These are phyloP conservation scores for Paguma larvata DNA, from an alignment of 2,797 vertebrate genomes.

Conservation along the genomic window DNA sequence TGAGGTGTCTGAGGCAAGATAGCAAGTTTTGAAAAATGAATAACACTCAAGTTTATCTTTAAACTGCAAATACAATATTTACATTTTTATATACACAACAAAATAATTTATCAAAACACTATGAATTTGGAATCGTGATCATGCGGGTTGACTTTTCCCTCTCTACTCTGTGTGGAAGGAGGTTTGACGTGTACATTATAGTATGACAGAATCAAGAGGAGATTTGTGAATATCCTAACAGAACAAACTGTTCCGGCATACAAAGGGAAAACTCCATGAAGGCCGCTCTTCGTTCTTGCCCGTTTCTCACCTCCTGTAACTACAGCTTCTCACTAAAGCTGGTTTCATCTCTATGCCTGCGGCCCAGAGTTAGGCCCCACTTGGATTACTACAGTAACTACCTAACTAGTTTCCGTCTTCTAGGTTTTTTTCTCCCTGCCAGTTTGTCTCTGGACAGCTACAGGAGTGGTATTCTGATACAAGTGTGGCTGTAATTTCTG, in stretches of 20 bases:
- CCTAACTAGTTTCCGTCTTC: background rate
- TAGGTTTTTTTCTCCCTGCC: background rate
- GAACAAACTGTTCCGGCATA: background rate
- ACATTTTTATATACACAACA: background rate
- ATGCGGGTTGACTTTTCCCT: conserved; percentile 18
- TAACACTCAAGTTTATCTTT: conserved; percentile 63
- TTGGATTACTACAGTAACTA: too few species aligned
- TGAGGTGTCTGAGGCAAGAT: conserved; percentile 60
- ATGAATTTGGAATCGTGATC: conserved; percentile 39
- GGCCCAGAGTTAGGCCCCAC: accelerated
- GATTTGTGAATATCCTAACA: background rate
- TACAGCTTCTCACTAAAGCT: background rate
- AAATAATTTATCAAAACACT: conserved; percentile 61
- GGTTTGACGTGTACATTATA: background rate
- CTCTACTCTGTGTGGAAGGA: background rate
- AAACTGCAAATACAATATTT: conserved; percentile 69
- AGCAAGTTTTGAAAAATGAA: conserved; percentile 63
- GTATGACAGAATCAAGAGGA: background rate
- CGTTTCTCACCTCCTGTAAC: background rate
- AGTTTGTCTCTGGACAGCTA: background rate
- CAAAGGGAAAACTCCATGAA: background rate
- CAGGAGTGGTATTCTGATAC: background rate
- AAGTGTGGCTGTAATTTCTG: background rate
- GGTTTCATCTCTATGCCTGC: accelerated
- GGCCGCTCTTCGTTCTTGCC: background rate